Conservation (phyloP, 1,140 invertebrate species). For the Wasmannia auropunctata region DNA sequence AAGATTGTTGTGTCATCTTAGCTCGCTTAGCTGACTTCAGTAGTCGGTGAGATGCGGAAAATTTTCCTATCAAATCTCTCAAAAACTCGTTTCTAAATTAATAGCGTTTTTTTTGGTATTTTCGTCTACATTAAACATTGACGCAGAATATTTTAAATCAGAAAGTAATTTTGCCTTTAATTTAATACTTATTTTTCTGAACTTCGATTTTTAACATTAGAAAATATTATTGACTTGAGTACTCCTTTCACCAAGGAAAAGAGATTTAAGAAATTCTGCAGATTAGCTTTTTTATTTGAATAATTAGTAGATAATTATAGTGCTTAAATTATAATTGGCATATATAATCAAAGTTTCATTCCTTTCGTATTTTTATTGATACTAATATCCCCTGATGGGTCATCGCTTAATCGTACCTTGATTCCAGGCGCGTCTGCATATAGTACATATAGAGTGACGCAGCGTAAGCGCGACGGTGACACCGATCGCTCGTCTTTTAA, state of each 20-base stretch:
- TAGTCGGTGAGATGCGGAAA: not conserved
- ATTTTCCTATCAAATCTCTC: slow-evolving; percentile 16
- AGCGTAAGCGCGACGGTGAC: not conserved
- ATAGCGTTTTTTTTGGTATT: not conserved
- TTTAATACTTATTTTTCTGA: not conserved
- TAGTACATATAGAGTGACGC: not conserved
- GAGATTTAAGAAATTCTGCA: not conserved
- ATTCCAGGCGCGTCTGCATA: not conserved
- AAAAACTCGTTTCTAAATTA: not conserved
- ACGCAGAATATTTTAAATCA: not conserved
- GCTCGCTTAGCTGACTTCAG: slow-evolving; percentile 15
- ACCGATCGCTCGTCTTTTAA: slow-evolving; percentile 48
- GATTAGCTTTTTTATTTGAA: not conserved
- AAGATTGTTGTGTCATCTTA: slow-evolving; percentile 53
- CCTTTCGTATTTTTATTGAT: not conserved
- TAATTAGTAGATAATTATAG: too few species aligned
- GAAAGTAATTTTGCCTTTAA: not conserved
- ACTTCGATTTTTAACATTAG: not conserved
- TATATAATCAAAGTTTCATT: too few species aligned
- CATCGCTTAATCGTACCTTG: not conserved
- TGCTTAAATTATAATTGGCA: too few species aligned
- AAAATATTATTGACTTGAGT: not conserved
- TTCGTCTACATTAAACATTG: not conserved
- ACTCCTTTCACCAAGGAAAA: not conserved
- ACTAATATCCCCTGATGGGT: not conserved